These are phyloP conservation scores for Agrochola lychnidis DNA, from an alignment of 2,888 invertebrate species.

Conservation along the genomic window DNA sequence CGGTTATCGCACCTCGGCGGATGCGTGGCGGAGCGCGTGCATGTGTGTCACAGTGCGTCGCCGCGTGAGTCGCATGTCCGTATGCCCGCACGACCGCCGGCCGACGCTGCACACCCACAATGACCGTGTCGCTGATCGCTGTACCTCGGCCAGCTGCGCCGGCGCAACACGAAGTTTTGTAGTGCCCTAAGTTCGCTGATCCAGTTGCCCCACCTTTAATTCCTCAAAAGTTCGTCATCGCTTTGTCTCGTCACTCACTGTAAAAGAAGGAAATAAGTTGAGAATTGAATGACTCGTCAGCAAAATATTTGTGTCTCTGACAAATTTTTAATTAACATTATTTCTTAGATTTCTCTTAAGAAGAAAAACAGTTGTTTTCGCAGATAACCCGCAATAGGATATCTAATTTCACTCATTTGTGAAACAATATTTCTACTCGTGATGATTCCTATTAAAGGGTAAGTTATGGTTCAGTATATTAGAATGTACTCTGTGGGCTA, in stretches of 20 bases:
- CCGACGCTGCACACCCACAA: slow-evolving; percentile 67
- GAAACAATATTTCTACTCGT: neutral
- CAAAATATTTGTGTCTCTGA: slow-evolving; percentile 22
- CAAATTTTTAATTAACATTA: neutral
- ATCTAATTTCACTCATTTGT: neutral
- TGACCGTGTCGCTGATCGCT: slow-evolving; percentile 68
- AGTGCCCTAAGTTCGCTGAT: slow-evolving; percentile 62
- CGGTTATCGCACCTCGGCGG: slow-evolving; percentile 82
- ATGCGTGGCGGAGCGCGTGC: slow-evolving; percentile 74
- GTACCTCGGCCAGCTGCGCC: slow-evolving; percentile 60
- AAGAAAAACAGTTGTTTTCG: neutral
- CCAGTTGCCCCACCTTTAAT: slow-evolving; percentile 68
- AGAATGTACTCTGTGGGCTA: too few species aligned
- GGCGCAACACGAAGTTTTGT: slow-evolving; percentile 45
- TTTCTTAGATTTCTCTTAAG: neutral
- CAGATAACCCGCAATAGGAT: neutral
- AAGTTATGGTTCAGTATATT: too few species aligned
- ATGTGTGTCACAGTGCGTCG: slow-evolving; percentile 79
- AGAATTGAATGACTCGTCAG: slow-evolving; percentile 34
- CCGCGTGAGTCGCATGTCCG: slow-evolving; percentile 77
- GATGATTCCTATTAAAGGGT: too few species aligned
- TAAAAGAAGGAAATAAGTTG: slow-evolving; percentile 53
- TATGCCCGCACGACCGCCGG: slow-evolving; percentile 67
- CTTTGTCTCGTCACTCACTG: slow-evolving; percentile 58
- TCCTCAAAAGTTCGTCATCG: slow-evolving; percentile 65